phyloP scores from a whole-genome alignment of 2,797 vertebrate species.

The Cygnus olor region DNA sequence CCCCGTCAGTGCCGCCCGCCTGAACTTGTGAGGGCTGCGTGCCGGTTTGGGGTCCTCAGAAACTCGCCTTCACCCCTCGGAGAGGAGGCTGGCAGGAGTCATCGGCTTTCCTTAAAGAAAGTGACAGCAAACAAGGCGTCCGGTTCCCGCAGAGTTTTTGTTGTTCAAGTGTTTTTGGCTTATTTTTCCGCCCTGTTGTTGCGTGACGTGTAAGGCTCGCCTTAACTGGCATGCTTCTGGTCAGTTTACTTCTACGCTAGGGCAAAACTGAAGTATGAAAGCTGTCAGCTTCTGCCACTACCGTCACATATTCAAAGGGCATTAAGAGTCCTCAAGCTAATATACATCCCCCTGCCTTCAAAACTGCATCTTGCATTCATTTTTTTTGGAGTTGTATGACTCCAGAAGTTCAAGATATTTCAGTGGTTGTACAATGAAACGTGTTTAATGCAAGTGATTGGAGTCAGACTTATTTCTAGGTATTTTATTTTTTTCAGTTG shows the following conservation, averaged over 20 bases:
- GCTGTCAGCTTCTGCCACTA: rapidly evolving
- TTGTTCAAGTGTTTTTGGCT: not conserved
- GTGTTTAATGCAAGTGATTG: not conserved
- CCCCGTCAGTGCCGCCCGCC: no score
- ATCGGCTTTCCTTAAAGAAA: no score
- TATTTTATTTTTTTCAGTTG: rapidly evolving
- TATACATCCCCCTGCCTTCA: rapidly evolving
- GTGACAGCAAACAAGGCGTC: no score
- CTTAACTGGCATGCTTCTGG: rapidly evolving
- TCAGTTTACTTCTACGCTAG: not conserved
- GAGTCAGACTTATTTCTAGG: not conserved
- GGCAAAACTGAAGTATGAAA: not conserved
- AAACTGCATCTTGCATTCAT: rapidly evolving
- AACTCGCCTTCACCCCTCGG: no score
- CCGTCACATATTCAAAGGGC: rapidly evolving
- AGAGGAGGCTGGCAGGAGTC: no score
- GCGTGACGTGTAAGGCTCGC: not conserved
- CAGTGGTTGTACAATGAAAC: not conserved
- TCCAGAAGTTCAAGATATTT: not conserved
- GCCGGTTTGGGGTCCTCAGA: no score
- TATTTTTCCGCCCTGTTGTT: not conserved
- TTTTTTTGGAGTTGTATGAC: not conserved
- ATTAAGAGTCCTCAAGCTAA: not conserved
- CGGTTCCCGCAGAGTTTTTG: not conserved
- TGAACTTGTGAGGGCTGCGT: no score